A percentile compares a stretch with the other conserved stretches of the same genome.
phyloP scores from a whole-genome alignment of 37 sponge, comb jelly and placozoan genomes.

The Chondrilla cf. caribensis region DNA sequence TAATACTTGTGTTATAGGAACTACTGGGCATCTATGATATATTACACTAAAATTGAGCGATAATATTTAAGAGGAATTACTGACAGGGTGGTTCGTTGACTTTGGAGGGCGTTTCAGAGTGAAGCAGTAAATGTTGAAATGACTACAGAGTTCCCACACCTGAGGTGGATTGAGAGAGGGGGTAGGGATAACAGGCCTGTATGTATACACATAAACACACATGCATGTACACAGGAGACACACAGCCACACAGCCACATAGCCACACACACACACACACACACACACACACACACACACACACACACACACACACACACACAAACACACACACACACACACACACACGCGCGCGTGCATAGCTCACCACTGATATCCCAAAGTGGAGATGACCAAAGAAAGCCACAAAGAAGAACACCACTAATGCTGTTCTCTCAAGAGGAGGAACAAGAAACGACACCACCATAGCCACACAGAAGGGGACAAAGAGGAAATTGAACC shows the following conservation, averaged over 20 bases:
- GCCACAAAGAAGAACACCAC: conserved; percentile 28
- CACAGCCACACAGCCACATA: conserved; percentile 6
- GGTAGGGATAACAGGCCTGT: not conserved
- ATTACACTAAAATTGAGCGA: no score
- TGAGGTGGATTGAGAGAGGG: not conserved
- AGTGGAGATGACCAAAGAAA: conserved; percentile 58
- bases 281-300: conserved; percentile 15
- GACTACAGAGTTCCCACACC: conserved; percentile 57
- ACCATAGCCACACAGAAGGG: conserved; percentile 35
- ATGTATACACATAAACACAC: conserved; percentile 4
- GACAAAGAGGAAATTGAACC: conserved; percentile 55
- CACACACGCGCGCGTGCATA: conserved; percentile 2
- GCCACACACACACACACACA: conserved; percentile 32
- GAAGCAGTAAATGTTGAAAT: conserved; percentile 72
- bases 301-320: conserved; percentile 1
- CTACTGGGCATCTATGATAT: no score
- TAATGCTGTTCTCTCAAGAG: conserved; percentile 41
- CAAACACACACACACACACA: conserved; percentile 9
- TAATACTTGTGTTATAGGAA: no score
- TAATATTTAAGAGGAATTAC: no score
- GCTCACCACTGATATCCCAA: conserved; percentile 68
- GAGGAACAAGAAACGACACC: conserved; percentile 39
- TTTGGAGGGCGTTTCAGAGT: conserved; percentile 32
- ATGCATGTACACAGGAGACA: conserved; percentile 25
- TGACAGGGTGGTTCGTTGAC: not conserved